These are phyloP conservation scores for Tyto alba DNA, from an alignment of 2,113 vertebrate species.

Conservation along the genomic window DNA sequence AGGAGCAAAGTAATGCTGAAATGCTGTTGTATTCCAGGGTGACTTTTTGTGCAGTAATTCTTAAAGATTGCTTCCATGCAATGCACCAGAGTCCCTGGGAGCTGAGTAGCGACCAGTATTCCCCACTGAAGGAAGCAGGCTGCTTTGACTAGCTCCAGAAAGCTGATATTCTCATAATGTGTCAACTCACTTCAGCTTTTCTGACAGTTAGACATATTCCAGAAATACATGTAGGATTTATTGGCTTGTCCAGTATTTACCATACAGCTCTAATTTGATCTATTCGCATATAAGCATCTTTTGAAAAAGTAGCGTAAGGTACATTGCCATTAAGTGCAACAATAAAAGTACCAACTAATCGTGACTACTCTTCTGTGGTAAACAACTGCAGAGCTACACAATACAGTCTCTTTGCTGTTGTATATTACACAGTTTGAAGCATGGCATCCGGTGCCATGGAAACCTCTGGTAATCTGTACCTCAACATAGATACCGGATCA, in stretches of 20 bases:
- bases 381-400: background rate
- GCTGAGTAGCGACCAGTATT: background rate
- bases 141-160: background rate
- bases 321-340: background rate
- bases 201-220: background rate
- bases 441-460: background rate
- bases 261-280: background rate
- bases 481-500: background rate
- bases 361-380: background rate
- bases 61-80: background rate
- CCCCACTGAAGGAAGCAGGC: background rate
- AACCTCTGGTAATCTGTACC: background rate
- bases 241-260: background rate
- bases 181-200: background rate
- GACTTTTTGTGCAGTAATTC: background rate
- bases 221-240: background rate
- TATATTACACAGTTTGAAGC: rapidly evolving
- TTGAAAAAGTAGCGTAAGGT: background rate
- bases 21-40: background rate
- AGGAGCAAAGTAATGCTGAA: background rate
- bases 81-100: background rate
- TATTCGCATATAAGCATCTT: background rate
- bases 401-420: background rate
- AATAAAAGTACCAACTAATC: background rate
- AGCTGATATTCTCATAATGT: background rate